Conservation (phyloP, 2,113 vertebrate genomes). For the Megaleporinus macrocephalus region DNA sequence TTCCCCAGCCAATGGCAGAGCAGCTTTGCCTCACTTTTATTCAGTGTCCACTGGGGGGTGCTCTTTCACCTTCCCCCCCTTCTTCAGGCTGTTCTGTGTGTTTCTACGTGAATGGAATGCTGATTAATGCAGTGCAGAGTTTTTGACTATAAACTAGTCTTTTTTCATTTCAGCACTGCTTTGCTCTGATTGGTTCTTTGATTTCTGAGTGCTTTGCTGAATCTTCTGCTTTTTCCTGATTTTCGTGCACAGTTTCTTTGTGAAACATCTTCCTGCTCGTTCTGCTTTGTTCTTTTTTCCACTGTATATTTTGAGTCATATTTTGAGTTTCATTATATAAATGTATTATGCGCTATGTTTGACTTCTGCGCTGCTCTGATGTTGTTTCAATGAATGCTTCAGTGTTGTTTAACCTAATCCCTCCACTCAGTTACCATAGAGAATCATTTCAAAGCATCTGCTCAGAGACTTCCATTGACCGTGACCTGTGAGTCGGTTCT, state of each 20-base stretch:
- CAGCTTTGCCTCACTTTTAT: neutral
- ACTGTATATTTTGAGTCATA: neutral
- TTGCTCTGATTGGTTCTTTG: conserved; percentile 3
- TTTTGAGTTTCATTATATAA: neutral
- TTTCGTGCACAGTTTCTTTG: neutral
- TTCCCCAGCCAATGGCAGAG: neutral
- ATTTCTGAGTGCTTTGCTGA: neutral
- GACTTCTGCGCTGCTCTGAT: neutral
- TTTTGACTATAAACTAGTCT: too few relatives aligned
- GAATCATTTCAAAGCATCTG: neutral
- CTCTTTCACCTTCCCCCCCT: too few relatives aligned
- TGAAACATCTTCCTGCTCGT: neutral
- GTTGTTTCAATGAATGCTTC: too few relatives aligned
- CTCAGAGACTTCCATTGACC: too few relatives aligned
- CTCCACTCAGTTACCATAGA: neutral
- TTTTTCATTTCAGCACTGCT: neutral
- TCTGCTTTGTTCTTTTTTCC: neutral
- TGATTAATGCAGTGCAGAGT: too few relatives aligned
- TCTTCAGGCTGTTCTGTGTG: neutral
- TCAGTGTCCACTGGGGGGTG: neutral
- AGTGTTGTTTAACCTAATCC: too few relatives aligned
- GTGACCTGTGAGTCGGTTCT: too few relatives aligned
- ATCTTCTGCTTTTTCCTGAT: neutral
- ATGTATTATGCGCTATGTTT: neutral
- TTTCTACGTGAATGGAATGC: neutral